Conservation (phyloP, 2,113 vertebrate species). For the Oreochromis spilurus region DNA sequence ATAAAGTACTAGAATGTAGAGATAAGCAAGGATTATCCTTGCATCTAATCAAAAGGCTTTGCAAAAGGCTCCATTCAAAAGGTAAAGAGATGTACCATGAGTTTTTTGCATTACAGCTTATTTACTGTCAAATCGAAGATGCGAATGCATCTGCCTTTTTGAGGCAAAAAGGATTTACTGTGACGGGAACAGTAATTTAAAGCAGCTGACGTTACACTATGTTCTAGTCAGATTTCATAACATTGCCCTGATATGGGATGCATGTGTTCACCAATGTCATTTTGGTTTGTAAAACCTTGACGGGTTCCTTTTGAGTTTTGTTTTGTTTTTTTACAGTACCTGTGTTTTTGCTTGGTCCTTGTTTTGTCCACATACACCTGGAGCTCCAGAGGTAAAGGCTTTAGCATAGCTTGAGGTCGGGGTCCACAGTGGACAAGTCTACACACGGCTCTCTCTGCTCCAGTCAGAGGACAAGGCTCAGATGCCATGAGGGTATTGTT, state of each 20-base stretch:
- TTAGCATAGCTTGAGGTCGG: constrained; percentile 67
- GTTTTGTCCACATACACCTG: constrained; percentile 73
- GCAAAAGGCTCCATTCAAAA: not conserved
- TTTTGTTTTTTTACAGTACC: constrained; percentile 54
- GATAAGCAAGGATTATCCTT: constrained; percentile 34
- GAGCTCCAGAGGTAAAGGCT: constrained; percentile 75
- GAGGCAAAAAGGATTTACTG: not conserved
- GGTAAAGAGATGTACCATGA: not conserved
- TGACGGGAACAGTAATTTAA: not conserved
- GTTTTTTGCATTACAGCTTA: not conserved
- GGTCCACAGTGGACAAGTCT: constrained; percentile 72
- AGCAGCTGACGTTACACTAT: not conserved
- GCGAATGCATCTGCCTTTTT: not conserved
- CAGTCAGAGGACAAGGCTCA: constrained; percentile 66
- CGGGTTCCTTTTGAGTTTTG: not conserved
- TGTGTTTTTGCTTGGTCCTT: constrained; percentile 66
- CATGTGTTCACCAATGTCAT: not conserved
- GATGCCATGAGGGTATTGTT: constrained; percentile 34
- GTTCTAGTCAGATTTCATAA: not conserved
- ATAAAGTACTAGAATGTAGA: constrained; percentile 30
- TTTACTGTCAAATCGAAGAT: not conserved
- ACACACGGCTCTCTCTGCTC: constrained; percentile 75
- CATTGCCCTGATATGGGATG: not conserved
- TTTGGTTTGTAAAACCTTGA: not conserved
- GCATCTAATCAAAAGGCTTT: constrained; percentile 18